Conservation (phyloP, 2,113 vertebrate species). For the Brienomyrus brachyistius region DNA sequence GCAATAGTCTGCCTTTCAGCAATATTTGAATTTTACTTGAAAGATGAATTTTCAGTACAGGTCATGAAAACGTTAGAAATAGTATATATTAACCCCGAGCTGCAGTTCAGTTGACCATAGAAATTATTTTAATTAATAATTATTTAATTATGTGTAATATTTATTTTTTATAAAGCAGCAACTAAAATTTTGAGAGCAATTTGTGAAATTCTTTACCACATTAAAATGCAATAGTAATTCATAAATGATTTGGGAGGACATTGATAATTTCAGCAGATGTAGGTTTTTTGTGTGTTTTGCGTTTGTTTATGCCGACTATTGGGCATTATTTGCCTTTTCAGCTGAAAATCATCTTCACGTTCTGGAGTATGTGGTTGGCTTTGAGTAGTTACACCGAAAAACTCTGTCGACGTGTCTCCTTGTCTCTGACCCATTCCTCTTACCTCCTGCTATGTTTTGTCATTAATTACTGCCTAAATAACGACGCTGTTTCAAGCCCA, state of each 20-base stretch:
- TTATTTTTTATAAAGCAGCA: not conserved
- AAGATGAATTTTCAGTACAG: not conserved
- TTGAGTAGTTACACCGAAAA: not conserved
- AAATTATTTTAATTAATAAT: not conserved
- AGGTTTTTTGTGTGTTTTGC: not conserved
- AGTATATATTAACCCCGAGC: not conserved
- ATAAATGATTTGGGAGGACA: not conserved
- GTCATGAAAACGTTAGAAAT: not conserved
- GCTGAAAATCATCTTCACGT: not conserved
- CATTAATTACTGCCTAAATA: slow-evolving; percentile 8
- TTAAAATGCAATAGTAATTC: not conserved
- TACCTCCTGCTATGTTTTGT: not conserved
- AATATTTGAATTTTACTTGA: not conserved
- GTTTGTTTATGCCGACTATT: not conserved
- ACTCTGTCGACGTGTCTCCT: not conserved
- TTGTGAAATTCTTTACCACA: not conserved
- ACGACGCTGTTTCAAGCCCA: slow-evolving; percentile 6
- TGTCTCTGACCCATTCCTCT: not conserved
- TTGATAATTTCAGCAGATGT: not conserved
- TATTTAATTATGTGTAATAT: not conserved
- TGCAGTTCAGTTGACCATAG: not conserved
- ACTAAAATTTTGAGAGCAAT: not conserved
- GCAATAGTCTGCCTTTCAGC: not conserved
- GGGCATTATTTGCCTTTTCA: not conserved
- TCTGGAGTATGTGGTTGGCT: not conserved